Evolutionary conservation across 2,888 invertebrate species (phyloP).

Genomic region (Xanthia icteritia): DNA sequence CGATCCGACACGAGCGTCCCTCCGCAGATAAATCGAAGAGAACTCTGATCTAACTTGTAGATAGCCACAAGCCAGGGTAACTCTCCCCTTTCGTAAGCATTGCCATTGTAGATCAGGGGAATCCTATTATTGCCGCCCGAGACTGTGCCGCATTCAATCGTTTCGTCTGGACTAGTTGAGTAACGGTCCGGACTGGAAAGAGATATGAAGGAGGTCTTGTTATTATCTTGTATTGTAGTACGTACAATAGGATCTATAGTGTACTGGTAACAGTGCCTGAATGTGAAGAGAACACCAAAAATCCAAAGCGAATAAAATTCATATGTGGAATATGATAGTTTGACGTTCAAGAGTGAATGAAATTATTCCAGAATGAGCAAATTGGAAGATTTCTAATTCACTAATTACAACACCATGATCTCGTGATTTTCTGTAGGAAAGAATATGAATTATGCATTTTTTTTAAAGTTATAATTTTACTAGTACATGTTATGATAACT

Average conservation of each 20-base stretch:
- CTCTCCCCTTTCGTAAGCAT: constrained; percentile 86
- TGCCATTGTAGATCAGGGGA: constrained; percentile 81
- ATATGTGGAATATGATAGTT: background rate
- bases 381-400: background rate
- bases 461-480: background rate
- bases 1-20: constrained; percentile 84
- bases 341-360: background rate
- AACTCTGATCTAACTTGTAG: constrained; percentile 88
- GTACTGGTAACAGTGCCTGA: background rate
- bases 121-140: constrained; percentile 74
- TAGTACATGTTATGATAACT: background rate
- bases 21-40: constrained; percentile 83
- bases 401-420: background rate
- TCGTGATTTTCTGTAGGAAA: background rate
- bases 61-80: constrained; percentile 93
- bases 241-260: background rate
- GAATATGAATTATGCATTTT: background rate
- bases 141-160: constrained; percentile 77
- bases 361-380: background rate
- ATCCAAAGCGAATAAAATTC: background rate
- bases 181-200: constrained; percentile 38
- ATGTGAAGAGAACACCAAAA: background rate
- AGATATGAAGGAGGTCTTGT: background rate
- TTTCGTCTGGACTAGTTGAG: background rate
- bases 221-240: background rate